Evolutionary conservation across 2,113 vertebrate species (phyloP).

Genomic region (Phylloscopus trochiloides): DNA sequence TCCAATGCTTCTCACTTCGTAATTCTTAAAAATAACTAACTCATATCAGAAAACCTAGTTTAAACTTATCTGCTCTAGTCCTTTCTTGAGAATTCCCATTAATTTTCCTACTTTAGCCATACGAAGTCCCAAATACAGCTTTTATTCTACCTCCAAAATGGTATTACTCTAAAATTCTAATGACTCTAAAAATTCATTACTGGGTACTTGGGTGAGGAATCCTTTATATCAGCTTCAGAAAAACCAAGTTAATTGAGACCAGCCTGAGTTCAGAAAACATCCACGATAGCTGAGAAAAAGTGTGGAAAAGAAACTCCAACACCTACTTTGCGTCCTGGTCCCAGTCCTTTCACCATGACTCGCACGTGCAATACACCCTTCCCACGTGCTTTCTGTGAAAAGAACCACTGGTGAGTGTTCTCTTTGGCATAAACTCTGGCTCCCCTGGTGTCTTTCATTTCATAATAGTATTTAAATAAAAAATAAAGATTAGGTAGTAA

Average conservation of each 20-base stretch:
- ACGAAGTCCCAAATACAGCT: neutral
- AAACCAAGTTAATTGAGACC: neutral
- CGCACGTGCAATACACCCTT: constrained; percentile 87
- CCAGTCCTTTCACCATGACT: constrained; percentile 90
- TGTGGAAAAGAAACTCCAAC: neutral
- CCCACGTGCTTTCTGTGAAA: constrained; percentile 82
- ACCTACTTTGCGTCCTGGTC: constrained; percentile 89
- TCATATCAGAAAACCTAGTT: neutral
- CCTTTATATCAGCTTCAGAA: neutral
- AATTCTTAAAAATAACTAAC: neutral
- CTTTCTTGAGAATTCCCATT: neutral
- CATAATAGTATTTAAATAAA: neutral
- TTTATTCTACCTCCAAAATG: neutral
- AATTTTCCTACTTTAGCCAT: neutral
- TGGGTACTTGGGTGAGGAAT: neutral
- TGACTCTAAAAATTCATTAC: neutral
- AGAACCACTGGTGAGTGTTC: neutral
- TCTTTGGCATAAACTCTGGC: neutral
- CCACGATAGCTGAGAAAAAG: neutral
- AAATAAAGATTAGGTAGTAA: neutral
- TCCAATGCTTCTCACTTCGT: neutral
- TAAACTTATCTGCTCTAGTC: neutral
- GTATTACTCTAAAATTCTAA: neutral
- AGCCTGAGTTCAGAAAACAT: neutral
- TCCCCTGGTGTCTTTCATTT: neutral